Conservation (phyloP, 2,888 invertebrate species). For the Lithophane ornitopus region DNA sequence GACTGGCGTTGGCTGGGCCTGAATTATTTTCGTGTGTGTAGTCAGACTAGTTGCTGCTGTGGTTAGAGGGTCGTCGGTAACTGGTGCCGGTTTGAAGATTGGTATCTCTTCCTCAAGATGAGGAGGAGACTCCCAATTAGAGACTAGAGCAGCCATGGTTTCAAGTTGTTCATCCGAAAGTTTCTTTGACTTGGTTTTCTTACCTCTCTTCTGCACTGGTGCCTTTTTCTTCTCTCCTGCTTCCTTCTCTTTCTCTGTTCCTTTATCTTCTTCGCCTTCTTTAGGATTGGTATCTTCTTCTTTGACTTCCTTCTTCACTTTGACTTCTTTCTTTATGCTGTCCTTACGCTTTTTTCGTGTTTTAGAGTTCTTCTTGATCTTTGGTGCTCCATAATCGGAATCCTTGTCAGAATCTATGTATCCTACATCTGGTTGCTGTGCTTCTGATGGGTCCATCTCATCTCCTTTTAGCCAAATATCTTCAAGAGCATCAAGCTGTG, state of each 20-base stretch:
- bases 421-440: slow-evolving; percentile 86
- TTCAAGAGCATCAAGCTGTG: slow-evolving; percentile 93
- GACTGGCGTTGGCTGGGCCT: slow-evolving; percentile 14
- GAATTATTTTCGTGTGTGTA: slow-evolving; percentile 3
- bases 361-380: slow-evolving; percentile 73
- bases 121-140: slow-evolving; percentile 84
- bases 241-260: slow-evolving; percentile 59
- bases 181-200: slow-evolving; percentile 81
- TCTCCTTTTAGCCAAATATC: slow-evolving; percentile 96
- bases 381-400: slow-evolving; percentile 85
- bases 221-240: slow-evolving; percentile 67
- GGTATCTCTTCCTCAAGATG: slow-evolving; percentile 73
- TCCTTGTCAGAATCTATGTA: slow-evolving; percentile 88
- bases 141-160: slow-evolving; percentile 80
- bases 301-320: slow-evolving; percentile 66
- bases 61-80: slow-evolving; percentile 62
- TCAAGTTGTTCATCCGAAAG: slow-evolving; percentile 81
- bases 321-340: slow-evolving; percentile 73
- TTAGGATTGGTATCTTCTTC: slow-evolving; percentile 62
- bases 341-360: slow-evolving; percentile 77
- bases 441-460: slow-evolving; percentile 92
- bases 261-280: slow-evolving; percentile 65
- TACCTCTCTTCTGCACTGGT: slow-evolving; percentile 54
- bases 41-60: slow-evolving; percentile 43
- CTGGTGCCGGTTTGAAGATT: slow-evolving; percentile 45